Conservation (phyloP, 2,797 vertebrate species). For the Percopsis omiscomaycus region DNA sequence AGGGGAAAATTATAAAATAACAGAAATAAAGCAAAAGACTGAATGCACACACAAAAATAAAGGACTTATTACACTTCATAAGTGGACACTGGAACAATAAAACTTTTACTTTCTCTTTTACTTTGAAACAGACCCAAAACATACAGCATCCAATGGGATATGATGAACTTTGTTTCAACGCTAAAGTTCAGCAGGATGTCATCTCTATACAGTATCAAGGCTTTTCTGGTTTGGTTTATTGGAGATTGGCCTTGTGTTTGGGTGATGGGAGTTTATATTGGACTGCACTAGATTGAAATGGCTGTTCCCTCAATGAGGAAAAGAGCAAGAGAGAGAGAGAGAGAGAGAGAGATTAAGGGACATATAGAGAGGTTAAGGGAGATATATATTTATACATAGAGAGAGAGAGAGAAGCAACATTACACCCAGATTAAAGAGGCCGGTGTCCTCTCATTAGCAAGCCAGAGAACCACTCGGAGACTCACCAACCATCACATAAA, state of each 20-base stretch:
- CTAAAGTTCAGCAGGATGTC: conserved; percentile 5
- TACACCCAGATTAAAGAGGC: neutral
- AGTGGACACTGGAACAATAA: neutral
- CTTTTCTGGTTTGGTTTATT: conserved; percentile 1
- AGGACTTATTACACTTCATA: neutral
- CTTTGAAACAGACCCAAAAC: neutral
- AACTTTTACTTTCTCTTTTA: too few relatives aligned
- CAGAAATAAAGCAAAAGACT: neutral
- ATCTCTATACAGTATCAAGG: neutral
- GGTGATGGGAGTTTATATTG: neutral
- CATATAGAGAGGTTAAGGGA: conserved; percentile 8
- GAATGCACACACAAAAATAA: neutral
- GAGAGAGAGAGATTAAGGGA: conserved; percentile 10
- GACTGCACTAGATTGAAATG: neutral
- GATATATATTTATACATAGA: too few relatives aligned
- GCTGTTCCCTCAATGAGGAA: neutral
- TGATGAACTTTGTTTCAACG: neutral
- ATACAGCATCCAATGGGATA: neutral
- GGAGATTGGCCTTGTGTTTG: conserved; percentile 6
- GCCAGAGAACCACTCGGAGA: neutral
- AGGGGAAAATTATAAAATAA: neutral
- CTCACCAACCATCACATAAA: conserved; percentile 2
- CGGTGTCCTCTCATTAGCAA: conserved; percentile 6
- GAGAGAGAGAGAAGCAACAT: conserved; percentile 39
- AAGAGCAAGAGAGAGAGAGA: conserved; percentile 9